Base-by-base conservation (phyloP, 2,888 invertebrate species). In the Omphaloscelis lunosa region DNA sequence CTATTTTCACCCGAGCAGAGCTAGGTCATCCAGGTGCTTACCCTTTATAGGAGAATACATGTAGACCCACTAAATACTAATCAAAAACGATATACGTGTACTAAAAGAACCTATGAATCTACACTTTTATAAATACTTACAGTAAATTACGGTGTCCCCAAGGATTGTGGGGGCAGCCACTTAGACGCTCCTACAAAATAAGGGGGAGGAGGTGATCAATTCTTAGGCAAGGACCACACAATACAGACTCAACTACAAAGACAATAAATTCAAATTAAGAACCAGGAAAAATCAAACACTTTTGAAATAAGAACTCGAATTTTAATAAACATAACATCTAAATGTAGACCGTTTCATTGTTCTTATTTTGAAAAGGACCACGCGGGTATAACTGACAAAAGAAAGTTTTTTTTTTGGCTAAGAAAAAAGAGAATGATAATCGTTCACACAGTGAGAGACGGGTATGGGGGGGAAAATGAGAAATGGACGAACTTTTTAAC, bases 401-500 rank as follows among this genome's bases (percentile, higher is more conserved):
- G 86, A 83, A 89, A 89, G 83, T 89, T 89, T 93, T 34, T 83
- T 86, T 91, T 83, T 86, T 85, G 80, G 76, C 75, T 81, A 83
- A 89, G 83, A 88, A 90, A 89, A 90, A 93, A 91, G 89, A 91
- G 94, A 94, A 95, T 93, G 94, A 96, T 96, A 95, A 96, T 95
- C 95, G 94, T 94, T 94, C 94, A 93, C 93, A 94, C 93, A 92
- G 93, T 92, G 89, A 93, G 91, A 93, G 91, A 92, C 77, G 85
- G 85, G 85, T 80, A 72, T 85, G 82, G 88, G 89, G 90, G 90
- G 93, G 92, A 94, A 95, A 94, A 95, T 95, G 96, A 96, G 94
- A 95, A 96, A 96, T 95, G 94, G 93, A 88, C 89, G 80, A 96
- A 96, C 94, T 96, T 96, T 95, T 95, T 91, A 93, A 95, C 96